Evolutionary conservation across 2,888 invertebrate species (phyloP), one percentile per base, ranked within the genome.

Genomic region (Bhutanitis thaidina): DNA sequence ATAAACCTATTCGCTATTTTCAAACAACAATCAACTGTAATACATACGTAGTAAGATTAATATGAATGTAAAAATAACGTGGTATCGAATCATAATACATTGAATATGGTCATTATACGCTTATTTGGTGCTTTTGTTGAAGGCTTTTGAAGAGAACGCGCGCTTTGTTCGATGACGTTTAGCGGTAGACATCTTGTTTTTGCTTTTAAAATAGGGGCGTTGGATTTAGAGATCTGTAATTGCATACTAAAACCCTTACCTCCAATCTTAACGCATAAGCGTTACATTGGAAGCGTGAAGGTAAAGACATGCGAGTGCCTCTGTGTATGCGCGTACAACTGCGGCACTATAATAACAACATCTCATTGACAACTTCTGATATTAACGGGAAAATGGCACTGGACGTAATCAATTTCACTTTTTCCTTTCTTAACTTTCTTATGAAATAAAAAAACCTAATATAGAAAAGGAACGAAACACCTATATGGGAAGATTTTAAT

Each of bases 101-200:
- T 81, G 77, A 84, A 85, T 83, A 65, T 59, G 73, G 74, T 84
- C 79, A 86, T 86, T 86, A 87, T 65, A 85, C 78, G 85, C 72
- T 82, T 86, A 82, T 87, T 86, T 86, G 83, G 71, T 60, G 70
- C 65, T 73, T 51, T 86, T 80, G 80, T 80, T 54, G 48, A 56
- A 27, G 35, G 45, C 66, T 67, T 74, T 80, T 80, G 73, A 75
- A 54, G 55, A 50, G 61, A 62, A 62, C 59, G 64, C 68, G 68
- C 66, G 66, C 75, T 69, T 81, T 83, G 82, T 82, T 60, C 61
- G 62, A 55, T 71, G 73, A 75, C 73, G 72, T 82, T 80, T 81
- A 77, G 79, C 69, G 77, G 85, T 72, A 77, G 82, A 82, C 84
- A 82, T 85, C 77, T 80, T 80, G 78, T 80, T 80, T 80, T 77